Base-by-base conservation (phyloP, 2,888 invertebrate genomes). In the Apamea monoglypha region DNA sequence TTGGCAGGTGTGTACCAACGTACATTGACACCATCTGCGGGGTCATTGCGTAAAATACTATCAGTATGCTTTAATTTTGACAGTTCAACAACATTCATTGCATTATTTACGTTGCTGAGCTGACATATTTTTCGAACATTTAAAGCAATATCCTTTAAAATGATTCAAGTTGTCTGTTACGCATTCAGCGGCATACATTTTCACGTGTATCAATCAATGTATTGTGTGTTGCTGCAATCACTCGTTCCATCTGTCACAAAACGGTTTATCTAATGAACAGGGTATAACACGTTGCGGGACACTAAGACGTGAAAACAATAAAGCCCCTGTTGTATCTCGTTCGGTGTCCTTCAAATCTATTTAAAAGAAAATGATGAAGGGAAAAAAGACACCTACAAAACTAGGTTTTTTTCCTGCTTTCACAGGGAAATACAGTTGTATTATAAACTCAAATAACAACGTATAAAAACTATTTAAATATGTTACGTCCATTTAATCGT, bases 391-490 rank as follows among this genome's bases (percentile, higher is more conserved):
- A 25, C 8, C 21, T 50, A 32, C 4, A 47, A 29, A 1, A 32
- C 8, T 25, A 21, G 1, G n/a, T 16, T 32, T 16, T 61, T 68
- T 40, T 56, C 32, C 5, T 69, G 18, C 14, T n/a, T 75, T 82
- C 40, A n/a, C 12, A 32, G 7, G 4, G 1, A 56, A 66, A 50
- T 7, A 81, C 2, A 40, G 14, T 50, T 25, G 12, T n/a, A n/a
- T 32, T 69, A 69, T 4, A n/a, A 78, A 53, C 44, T 53, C 6
- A 56, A 53, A 18, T 29, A 59, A 16, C 29, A 47, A 53, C 6
- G 32, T 16, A 69, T 74, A 67, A 72, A 76, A 80, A 16, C 44
- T 32, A 73, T 66, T 69, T 5, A 47, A 80, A 71, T 56, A 56
- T 74, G 44, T 69, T 67, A 70, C 59, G 53, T 10, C 18, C 18